A percentile compares a stretch with the other conserved stretches of the same genome.
Evolutionary conservation across 2,888 invertebrate species (phyloP).

Genomic region (Empis stercorea): DNA sequence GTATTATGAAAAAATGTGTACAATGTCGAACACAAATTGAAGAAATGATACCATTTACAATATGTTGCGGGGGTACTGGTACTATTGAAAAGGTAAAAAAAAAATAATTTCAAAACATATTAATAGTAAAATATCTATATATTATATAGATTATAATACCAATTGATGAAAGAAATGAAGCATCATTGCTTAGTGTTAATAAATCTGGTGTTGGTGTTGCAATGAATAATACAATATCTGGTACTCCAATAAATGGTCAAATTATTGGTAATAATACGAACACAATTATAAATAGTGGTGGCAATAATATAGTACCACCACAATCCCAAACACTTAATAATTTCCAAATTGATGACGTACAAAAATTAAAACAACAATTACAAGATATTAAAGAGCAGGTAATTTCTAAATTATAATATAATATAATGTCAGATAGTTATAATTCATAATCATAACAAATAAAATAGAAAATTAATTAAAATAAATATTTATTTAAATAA

Average conservation of each 20-base stretch:
- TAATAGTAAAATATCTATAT: no score
- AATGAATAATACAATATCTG: slow-evolving; percentile 31
- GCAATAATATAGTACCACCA: slow-evolving; percentile 12
- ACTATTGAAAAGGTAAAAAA: slow-evolving; percentile 28
- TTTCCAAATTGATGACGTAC: slow-evolving; percentile 66
- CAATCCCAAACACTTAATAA: slow-evolving; percentile 42
- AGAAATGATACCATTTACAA: slow-evolving; percentile 43
- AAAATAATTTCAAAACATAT: background rate
- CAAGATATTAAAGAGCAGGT: slow-evolving; percentile 98
- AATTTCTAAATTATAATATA: slow-evolving; percentile 13
- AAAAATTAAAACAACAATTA: slow-evolving; percentile 83
- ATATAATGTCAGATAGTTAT: background rate
- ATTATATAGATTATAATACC: background rate
- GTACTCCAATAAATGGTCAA: slow-evolving; percentile 27
- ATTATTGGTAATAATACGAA: slow-evolving; percentile 28
- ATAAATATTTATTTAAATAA: no score
- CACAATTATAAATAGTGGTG: slow-evolving; percentile 9
- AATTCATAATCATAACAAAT: no score
- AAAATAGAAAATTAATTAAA: no score
- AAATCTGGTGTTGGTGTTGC: slow-evolving; percentile 32
- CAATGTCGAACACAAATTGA: slow-evolving; percentile 83
- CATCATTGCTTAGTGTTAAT: slow-evolving; percentile 22
- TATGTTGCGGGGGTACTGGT: slow-evolving; percentile 44
- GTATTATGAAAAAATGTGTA: slow-evolving; percentile 95
- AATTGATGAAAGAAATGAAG: slow-evolving; percentile 22